These are phyloP conservation scores for Nemapogon koenigi DNA, from an alignment of 2,888 invertebrate species.

Conservation along the genomic window DNA sequence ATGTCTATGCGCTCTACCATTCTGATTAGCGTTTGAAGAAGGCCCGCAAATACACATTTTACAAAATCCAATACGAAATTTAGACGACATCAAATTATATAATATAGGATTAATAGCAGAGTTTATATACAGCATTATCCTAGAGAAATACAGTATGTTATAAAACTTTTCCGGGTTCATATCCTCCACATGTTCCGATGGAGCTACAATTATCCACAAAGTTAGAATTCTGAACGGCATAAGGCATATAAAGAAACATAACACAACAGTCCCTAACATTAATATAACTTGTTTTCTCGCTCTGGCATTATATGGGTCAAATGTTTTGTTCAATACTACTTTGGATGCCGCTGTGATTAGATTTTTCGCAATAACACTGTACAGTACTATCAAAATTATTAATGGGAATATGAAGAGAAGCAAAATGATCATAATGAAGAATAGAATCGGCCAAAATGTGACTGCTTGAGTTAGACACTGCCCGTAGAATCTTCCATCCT, in stretches of 20 bases:
- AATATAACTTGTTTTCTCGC: constrained; percentile 84
- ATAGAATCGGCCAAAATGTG: constrained; percentile 77
- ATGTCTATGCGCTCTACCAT: constrained; percentile 41
- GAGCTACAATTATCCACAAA: constrained; percentile 81
- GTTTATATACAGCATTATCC: constrained; percentile 88
- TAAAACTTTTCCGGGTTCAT: constrained; percentile 82
- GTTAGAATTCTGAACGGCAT: constrained; percentile 86
- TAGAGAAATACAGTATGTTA: constrained; percentile 81
- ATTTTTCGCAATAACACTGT: constrained; percentile 84
- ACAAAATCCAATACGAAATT: constrained; percentile 83
- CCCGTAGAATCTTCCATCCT: constrained; percentile 73
- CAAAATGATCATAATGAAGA: constrained; percentile 79
- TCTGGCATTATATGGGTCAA: constrained; percentile 72
- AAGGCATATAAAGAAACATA: constrained; percentile 87
- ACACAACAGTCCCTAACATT: constrained; percentile 86
- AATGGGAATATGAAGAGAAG: constrained; percentile 84
- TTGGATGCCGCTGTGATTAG: constrained; percentile 75
- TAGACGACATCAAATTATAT: constrained; percentile 92
- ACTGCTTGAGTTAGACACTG: constrained; percentile 83
- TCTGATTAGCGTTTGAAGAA: constrained; percentile 38
- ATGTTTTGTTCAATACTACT: constrained; percentile 73
- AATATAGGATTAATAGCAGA: constrained; percentile 90
- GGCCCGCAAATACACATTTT: constrained; percentile 68
- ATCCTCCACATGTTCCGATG: constrained; percentile 70
- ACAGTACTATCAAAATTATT: constrained; percentile 78